A percentile compares a stretch with the other conserved stretches of the same genome.
Evolutionary conservation across 2,113 vertebrate genomes (phyloP).

Genomic region (Oryzias curvinotus): DNA sequence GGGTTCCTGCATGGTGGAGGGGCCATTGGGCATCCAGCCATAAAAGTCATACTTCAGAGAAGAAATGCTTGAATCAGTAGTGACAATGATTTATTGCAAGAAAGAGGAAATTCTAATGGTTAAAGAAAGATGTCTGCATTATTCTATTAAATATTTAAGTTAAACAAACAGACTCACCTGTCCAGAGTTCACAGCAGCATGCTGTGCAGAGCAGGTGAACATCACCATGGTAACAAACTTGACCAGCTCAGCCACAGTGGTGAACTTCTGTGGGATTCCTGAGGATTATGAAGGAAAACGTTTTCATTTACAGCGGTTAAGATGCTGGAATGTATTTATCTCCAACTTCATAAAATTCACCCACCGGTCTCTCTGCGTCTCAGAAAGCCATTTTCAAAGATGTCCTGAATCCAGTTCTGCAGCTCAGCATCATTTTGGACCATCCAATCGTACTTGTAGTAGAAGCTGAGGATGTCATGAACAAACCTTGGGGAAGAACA

Average conservation of each 20-base stretch:
- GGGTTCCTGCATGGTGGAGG: no score
- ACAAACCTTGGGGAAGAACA: no score
- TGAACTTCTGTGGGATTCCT: slow-evolving; percentile 54
- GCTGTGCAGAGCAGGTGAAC: slow-evolving; percentile 59
- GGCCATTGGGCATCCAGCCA: slow-evolving; percentile 10
- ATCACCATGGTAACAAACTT: slow-evolving; percentile 71
- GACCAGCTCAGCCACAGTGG: slow-evolving; percentile 30
- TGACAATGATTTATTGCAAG: not conserved
- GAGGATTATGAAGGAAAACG: not conserved
- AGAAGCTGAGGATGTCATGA: no score
- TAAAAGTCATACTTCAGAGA: slow-evolving; percentile 5
- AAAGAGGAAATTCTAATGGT: not conserved
- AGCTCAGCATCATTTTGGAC: no score
- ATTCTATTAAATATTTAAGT: not conserved
- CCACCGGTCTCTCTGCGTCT: no score
- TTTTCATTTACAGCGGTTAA: not conserved
- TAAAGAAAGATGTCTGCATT: not conserved
- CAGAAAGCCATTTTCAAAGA: no score
- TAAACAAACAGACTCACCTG: slow-evolving; percentile 42
- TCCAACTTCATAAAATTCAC: no score
- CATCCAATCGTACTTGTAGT: no score
- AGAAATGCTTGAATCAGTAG: not conserved
- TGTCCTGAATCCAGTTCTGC: no score
- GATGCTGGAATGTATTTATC: not conserved
- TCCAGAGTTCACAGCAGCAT: slow-evolving; percentile 57